phyloP scores from a whole-genome alignment of 2,113 vertebrate species.

The Meleagris gallopavo region DNA sequence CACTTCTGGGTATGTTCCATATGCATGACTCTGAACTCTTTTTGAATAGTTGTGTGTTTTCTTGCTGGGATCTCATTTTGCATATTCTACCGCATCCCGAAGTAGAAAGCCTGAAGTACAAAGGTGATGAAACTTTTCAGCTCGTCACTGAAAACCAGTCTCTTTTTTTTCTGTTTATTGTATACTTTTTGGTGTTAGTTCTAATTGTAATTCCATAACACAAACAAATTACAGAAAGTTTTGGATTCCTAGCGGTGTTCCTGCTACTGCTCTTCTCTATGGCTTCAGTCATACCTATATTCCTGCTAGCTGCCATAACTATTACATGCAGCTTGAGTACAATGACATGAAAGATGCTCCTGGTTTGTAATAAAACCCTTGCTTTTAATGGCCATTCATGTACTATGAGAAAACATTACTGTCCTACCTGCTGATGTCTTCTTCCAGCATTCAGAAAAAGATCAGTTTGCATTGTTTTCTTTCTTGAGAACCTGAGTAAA shows the following conservation, averaged over 20 bases:
- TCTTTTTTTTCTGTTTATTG: neutral
- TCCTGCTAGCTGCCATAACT: neutral
- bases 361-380: neutral
- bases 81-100: neutral
- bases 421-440: neutral
- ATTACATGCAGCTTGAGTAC: accelerated
- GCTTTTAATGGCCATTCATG: neutral
- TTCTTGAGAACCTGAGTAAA: neutral
- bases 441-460: neutral
- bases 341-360: neutral
- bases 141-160: too few relatives aligned
- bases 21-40: neutral
- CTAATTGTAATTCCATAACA: neutral
- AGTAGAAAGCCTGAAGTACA: neutral
- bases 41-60: neutral
- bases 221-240: neutral
- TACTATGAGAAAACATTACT: neutral
- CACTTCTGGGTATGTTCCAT: neutral
- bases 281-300: neutral
- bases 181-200: neutral
- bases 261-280: neutral
- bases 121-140: neutral
- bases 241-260: neutral
- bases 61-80: neutral
- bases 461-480: neutral